Evolutionary conservation across 2,113 vertebrate species (phyloP).

Genomic region (Salminus brasiliensis): DNA sequence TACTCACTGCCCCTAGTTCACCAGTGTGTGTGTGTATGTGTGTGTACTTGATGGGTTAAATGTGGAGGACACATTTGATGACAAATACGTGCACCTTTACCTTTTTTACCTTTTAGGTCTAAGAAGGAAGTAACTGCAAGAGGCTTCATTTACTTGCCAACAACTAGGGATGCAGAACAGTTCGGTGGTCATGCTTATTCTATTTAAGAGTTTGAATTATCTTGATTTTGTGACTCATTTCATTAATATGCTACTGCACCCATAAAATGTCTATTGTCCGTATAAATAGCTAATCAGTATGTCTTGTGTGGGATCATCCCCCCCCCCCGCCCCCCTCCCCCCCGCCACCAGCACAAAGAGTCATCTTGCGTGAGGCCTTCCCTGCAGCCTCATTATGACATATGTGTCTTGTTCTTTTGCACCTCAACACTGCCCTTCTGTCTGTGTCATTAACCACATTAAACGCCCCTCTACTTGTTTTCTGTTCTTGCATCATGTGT

Average conservation of each 20-base stretch:
- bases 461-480: constrained; percentile 11
- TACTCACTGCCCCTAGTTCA: too few relatives aligned
- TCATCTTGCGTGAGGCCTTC: not conserved
- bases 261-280: not conserved
- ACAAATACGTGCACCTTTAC: too few relatives aligned
- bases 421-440: constrained; percentile 2
- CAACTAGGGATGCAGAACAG: too few relatives aligned
- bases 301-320: not conserved
- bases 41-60: too few relatives aligned
- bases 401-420: constrained; percentile 9
- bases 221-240: not conserved
- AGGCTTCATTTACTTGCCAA: too few relatives aligned
- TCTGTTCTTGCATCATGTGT: constrained; percentile 13
- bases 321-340: too few relatives aligned
- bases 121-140: too few relatives aligned
- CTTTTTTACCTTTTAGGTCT: too few relatives aligned
- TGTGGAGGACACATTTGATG: too few relatives aligned
- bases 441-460: constrained; percentile 18
- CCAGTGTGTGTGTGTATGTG: too few relatives aligned
- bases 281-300: not conserved
- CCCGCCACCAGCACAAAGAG: not conserved
- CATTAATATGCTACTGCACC: not conserved
- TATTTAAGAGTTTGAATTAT: not conserved
- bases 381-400: constrained; percentile 2
- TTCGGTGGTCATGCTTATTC: not conserved